A percentile compares a stretch with the other conserved stretches of the same genome.
Conservation (phyloP, 2,888 invertebrate species). For the Epirrhoe tristata region DNA sequence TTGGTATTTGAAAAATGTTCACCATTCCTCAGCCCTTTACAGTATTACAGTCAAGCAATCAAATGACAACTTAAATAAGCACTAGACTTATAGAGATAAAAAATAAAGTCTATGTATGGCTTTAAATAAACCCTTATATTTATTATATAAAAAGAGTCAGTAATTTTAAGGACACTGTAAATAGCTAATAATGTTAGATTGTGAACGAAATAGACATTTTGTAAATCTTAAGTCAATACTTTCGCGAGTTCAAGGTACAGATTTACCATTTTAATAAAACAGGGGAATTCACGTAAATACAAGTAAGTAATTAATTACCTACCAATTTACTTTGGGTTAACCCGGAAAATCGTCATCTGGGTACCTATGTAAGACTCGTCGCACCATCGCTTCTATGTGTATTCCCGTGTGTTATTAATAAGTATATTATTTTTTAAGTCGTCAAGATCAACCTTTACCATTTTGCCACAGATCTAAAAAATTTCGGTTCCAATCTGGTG, state of each 20-base stretch:
- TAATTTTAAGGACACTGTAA: slow-evolving; percentile 70
- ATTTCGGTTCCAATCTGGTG: slow-evolving; percentile 9
- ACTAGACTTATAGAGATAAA: slow-evolving; percentile 26
- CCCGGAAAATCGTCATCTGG: no score
- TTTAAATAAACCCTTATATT: slow-evolving; percentile 66
- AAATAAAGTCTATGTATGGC: slow-evolving; percentile 51
- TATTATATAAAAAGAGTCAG: slow-evolving; percentile 75
- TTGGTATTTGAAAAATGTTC: slow-evolving; percentile 45
- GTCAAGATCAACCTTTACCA: no score
- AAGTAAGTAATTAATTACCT: no score
- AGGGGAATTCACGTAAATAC: no score
- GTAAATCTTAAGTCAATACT: neutral
- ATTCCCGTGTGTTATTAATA: no score
- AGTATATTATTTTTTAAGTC: neutral
- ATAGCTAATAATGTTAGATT: slow-evolving; percentile 3
- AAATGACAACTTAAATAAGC: slow-evolving; percentile 42
- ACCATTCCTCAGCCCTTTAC: slow-evolving; percentile 75
- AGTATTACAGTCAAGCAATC: slow-evolving; percentile 63
- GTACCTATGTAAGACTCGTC: no score
- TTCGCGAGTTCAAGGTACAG: no score
- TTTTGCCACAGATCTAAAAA: neutral
- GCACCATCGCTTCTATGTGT: no score
- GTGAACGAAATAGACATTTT: neutral
- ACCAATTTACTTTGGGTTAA: no score
- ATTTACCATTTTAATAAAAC: no score